A percentile compares a stretch with the other conserved stretches of the same genome.
Evolutionary conservation across 2,888 invertebrate genomes (phyloP).

Genomic region (Epistrophe eligans): DNA sequence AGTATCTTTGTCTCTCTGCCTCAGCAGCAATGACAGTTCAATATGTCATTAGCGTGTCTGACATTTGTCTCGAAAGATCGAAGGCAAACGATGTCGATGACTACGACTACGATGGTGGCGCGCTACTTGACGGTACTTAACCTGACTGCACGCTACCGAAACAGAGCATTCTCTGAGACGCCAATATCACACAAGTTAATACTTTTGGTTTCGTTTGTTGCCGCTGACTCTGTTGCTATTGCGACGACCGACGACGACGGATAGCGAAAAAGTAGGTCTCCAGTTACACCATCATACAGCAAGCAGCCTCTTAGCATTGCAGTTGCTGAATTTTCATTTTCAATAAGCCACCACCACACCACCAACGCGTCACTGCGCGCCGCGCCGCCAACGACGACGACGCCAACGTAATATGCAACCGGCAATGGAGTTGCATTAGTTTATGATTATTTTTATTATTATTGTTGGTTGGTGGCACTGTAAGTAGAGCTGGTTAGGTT

Average conservation of each 20-base stretch:
- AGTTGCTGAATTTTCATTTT: slow-evolving; percentile 65
- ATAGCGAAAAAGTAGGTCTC: slow-evolving; percentile 63
- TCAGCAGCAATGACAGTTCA: slow-evolving; percentile 36
- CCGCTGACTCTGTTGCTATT: slow-evolving; percentile 4
- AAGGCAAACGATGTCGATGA: not conserved
- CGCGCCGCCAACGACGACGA: not conserved
- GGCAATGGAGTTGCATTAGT: slow-evolving; percentile 46
- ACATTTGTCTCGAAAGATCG: slow-evolving; percentile 31
- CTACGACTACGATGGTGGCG: not conserved
- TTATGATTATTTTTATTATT: slow-evolving; percentile 33
- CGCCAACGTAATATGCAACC: slow-evolving; percentile 26
- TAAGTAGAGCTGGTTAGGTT: slow-evolving; percentile 34
- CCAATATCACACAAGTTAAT: slow-evolving; percentile 30
- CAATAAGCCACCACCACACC: slow-evolving; percentile 51
- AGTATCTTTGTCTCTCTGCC: too few species aligned
- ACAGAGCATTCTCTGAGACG: slow-evolving; percentile 2
- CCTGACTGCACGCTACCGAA: slow-evolving; percentile 32
- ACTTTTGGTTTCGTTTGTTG: slow-evolving; percentile 55
- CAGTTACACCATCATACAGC: slow-evolving; percentile 44
- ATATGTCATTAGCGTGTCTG: slow-evolving; percentile 56
- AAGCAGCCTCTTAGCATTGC: not conserved
- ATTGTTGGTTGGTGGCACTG: slow-evolving; percentile 20
- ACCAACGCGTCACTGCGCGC: not conserved
- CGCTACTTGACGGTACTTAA: slow-evolving; percentile 36
- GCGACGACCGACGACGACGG: not conserved